A percentile compares a stretch with the other conserved stretches of the same genome.
These are phyloP conservation scores for Lycophotia porphyrea DNA, from an alignment of 2,888 invertebrate species.

Conservation along the genomic window DNA sequence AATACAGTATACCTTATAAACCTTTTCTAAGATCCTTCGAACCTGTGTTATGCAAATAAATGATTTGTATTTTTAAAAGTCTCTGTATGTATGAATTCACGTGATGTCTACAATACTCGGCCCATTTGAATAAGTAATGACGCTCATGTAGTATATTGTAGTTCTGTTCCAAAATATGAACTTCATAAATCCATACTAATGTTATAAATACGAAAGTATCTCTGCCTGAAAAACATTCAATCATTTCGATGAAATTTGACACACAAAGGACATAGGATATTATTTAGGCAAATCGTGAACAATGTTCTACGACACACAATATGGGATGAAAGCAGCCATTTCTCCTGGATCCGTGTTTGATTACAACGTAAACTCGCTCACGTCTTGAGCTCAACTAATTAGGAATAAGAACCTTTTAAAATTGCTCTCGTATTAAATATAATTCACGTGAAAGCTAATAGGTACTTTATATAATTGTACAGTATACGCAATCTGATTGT, in stretches of 20 bases:
- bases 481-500: not conserved
- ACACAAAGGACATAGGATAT: not conserved
- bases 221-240: not conserved
- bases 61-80: not conserved
- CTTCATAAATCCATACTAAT: slow-evolving; percentile 14
- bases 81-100: slow-evolving; percentile 4
- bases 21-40: no score
- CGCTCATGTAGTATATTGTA: slow-evolving; percentile 18
- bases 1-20: no score
- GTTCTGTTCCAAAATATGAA: slow-evolving; percentile 9
- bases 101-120: slow-evolving; percentile 27
- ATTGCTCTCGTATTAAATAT: not conserved
- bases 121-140: slow-evolving; percentile 41
- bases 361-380: not conserved
- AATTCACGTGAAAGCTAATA: not conserved
- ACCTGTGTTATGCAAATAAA: no score
- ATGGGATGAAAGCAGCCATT: not conserved
- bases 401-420: not conserved
- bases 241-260: not conserved
- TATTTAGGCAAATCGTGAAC: not conserved
- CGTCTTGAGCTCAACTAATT: not conserved
- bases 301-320: not conserved
- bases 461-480: not conserved
- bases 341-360: slow-evolving; percentile 2
- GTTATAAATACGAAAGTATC: not conserved